phyloP scores from a whole-genome alignment of 2,797 vertebrate genomes.

The Myotis daubentonii region DNA sequence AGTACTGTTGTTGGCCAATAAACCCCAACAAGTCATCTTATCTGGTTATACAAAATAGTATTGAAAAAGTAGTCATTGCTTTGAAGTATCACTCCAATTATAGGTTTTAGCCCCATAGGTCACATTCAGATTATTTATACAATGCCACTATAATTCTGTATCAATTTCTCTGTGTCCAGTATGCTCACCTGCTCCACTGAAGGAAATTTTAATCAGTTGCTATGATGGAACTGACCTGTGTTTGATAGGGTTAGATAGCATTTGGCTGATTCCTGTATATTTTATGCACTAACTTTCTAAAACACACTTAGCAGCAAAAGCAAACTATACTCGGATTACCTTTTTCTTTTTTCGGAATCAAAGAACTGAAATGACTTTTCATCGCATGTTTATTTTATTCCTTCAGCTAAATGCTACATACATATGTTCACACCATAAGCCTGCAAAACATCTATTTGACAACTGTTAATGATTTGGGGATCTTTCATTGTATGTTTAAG shows the following conservation, averaged over 20 bases:
- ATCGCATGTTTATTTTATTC: constrained; percentile 30
- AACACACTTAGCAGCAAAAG: constrained; percentile 84
- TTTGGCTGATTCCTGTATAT: constrained; percentile 86
- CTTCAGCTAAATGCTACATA: constrained; percentile 37
- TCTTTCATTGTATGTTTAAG: constrained; percentile 84
- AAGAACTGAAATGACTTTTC: constrained; percentile 34
- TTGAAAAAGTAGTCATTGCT: constrained; percentile 94
- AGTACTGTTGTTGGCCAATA: constrained; percentile 87
- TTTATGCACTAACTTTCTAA: constrained; percentile 86
- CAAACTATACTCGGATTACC: constrained; percentile 80
- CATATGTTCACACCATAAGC: constrained; percentile 37
- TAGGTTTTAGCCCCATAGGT: constrained; percentile 98
- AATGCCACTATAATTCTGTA: constrained; percentile 96
- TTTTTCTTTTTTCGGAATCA: constrained; percentile 80
- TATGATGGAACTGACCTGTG: constrained; percentile 91
- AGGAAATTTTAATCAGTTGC: constrained; percentile 91
- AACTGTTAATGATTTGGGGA: constrained; percentile 65
- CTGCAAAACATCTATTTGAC: constrained; percentile 69
- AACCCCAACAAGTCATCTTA: constrained; percentile 86
- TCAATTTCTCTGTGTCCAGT: constrained; percentile 94
- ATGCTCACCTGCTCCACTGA: constrained; percentile 87
- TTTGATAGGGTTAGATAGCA: constrained; percentile 92
- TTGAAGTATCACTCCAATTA: constrained; percentile 99
- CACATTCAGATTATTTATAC: constrained; percentile 99
- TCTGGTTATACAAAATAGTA: constrained; percentile 87